phyloP scores from a whole-genome alignment of 2,888 invertebrate species.

The Pilophorus perplexus region DNA sequence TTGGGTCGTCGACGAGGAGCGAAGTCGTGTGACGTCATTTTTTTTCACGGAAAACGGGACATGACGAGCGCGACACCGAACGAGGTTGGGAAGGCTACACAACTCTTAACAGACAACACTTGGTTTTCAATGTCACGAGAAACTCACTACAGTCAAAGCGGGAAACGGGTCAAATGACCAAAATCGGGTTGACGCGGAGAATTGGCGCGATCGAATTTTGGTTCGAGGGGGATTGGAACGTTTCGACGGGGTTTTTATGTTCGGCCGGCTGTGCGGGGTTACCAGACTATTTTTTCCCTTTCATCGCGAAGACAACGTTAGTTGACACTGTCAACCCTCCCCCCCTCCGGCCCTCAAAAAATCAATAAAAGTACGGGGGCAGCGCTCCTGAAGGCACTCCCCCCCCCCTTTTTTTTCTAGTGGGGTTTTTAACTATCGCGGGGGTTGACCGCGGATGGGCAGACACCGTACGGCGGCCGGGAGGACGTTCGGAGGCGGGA shows the following conservation, averaged over 20 bases:
- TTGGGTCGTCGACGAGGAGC: constrained; percentile 57
- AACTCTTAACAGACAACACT: constrained; percentile 18
- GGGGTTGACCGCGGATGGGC: neutral
- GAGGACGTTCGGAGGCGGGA: no score
- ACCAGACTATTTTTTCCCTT: constrained; percentile 47
- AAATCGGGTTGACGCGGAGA: no score
- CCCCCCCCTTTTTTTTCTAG: neutral
- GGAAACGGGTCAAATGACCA: no score
- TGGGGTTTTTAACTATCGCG: constrained; percentile 4
- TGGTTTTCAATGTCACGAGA: constrained; percentile 24
- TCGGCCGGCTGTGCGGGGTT: constrained; percentile 13
- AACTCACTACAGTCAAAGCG: neutral
- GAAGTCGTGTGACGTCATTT: neutral
- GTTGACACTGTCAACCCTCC: constrained; percentile 64
- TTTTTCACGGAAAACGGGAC: neutral
- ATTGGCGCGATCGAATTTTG: no score
- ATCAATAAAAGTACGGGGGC: constrained; percentile 57
- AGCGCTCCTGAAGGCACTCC: neutral
- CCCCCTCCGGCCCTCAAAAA: constrained; percentile 52
- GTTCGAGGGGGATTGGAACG: no score
- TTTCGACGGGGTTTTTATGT: neutral
- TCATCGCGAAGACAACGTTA: constrained; percentile 58
- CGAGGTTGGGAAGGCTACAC: constrained; percentile 2
- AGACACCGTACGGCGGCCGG: neutral
- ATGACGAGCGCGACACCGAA: neutral